Evolutionary conservation across 2,113 vertebrate genomes (phyloP).

Genomic region (Eolophus roseicapilla): DNA sequence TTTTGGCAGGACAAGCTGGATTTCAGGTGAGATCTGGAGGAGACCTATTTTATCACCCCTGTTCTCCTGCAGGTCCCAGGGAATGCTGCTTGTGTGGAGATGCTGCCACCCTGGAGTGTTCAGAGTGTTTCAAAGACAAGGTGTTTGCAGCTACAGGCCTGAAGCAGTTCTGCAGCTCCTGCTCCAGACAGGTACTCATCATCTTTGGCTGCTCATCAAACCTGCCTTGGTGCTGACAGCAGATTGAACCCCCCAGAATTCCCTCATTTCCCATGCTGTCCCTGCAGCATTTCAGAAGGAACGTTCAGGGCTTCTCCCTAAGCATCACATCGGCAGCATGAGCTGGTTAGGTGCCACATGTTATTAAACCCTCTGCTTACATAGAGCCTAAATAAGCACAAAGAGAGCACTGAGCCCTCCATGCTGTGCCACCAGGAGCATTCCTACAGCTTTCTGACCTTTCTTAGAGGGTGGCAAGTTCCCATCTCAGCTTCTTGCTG

Average conservation of each 20-base stretch:
- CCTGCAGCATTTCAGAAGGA: not conserved
- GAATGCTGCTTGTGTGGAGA: constrained; percentile 84
- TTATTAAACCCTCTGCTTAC: not conserved
- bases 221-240: not conserved
- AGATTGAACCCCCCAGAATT: not conserved
- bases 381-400: not conserved
- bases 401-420: not conserved
- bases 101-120: constrained; percentile 78
- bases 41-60: not conserved
- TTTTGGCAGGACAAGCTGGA: not conserved
- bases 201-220: not conserved
- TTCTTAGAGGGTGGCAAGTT: not conserved
- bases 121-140: constrained; percentile 80
- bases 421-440: not conserved
- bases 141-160: constrained; percentile 76
- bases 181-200: constrained; percentile 76
- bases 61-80: constrained; percentile 74
- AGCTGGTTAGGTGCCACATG: not conserved
- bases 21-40: not conserved
- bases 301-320: not conserved
- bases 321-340: rapidly evolving
- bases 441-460: not conserved
- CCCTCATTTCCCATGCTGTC: rapidly evolving
- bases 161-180: constrained; percentile 83
- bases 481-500: not conserved